These are phyloP conservation scores for Drosophila nikananu DNA, from an alignment of 1,140 invertebrate genomes.

Conservation along the genomic window DNA sequence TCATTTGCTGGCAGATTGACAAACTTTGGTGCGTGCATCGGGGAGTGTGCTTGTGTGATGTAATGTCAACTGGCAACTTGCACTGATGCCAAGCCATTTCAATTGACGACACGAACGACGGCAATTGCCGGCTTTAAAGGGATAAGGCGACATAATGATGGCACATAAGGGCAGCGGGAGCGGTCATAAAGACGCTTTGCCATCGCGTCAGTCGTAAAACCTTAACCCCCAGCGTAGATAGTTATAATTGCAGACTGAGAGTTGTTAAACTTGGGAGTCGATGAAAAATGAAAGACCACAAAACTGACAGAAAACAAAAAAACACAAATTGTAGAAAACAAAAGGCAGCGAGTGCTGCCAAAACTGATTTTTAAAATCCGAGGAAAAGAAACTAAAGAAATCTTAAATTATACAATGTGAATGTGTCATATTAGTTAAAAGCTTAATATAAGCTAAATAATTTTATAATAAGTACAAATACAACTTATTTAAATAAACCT, in stretches of 20 bases:
- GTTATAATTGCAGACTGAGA: conserved; percentile 47
- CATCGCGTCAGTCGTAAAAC: conserved; percentile 39
- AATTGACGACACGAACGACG: conserved; percentile 76
- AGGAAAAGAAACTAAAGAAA: background rate
- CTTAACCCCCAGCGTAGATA: conserved; percentile 21
- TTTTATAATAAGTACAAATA: no score
- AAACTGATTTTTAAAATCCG: background rate
- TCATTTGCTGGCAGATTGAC: conserved; percentile 77
- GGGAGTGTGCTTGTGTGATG: conserved; percentile 38
- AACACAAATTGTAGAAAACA: background rate
- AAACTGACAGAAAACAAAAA: background rate
- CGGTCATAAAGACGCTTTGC: conserved; percentile 49
- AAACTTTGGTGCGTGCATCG: conserved; percentile 60
- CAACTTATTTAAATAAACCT: no score
- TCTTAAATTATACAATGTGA: background rate
- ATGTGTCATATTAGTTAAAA: background rate
- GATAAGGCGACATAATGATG: conserved; percentile 55
- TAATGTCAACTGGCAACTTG: conserved; percentile 78
- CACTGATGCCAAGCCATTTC: conserved; percentile 77
- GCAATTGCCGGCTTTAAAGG: conserved; percentile 68
- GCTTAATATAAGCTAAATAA: no score
- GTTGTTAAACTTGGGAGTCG: conserved; percentile 35
- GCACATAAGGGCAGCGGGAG: conserved; percentile 32
- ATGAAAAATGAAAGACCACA: conserved; percentile 38
- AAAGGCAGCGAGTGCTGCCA: background rate